Conservation (phyloP, 2,797 vertebrate genomes). For the Eptatretus atami region DNA sequence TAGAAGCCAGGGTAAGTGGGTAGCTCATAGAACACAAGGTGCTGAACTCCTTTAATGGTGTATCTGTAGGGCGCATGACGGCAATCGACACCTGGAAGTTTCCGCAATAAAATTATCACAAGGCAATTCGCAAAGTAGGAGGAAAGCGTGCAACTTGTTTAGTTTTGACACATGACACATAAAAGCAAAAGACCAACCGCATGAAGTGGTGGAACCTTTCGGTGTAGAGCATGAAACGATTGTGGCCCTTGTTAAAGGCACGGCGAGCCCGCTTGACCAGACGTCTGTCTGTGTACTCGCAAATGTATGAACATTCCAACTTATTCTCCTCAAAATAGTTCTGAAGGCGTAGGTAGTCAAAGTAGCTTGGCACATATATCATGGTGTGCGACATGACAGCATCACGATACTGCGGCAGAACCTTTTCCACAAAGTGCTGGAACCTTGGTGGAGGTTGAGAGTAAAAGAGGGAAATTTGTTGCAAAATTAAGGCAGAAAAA, state of each 20-base stretch:
- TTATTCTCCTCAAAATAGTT: slow-evolving; percentile 74
- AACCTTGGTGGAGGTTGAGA: slow-evolving; percentile 23
- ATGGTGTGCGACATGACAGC: slow-evolving; percentile 79
- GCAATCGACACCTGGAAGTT: no score
- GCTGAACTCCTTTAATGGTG: slow-evolving; percentile 45
- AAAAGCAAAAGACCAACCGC: slow-evolving; percentile 21
- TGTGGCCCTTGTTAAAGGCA: slow-evolving; percentile 46
- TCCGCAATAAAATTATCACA: no score
- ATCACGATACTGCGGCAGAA: slow-evolving; percentile 64
- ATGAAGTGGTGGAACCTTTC: slow-evolving; percentile 97
- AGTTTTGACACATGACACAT: no score
- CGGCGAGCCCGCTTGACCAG: slow-evolving; percentile 40
- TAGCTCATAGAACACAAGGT: slow-evolving; percentile 66
- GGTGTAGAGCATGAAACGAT: slow-evolving; percentile 52
- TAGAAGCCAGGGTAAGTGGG: slow-evolving; percentile 76
- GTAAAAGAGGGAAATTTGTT: no score
- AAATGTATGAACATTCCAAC: slow-evolving; percentile 35
- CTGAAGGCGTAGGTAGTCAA: slow-evolving; percentile 61
- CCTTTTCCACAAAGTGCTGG: slow-evolving; percentile 42
- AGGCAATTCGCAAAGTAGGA: no score
- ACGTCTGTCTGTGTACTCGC: slow-evolving; percentile 43
- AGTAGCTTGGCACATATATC: slow-evolving; percentile 63
- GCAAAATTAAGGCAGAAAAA: no score
- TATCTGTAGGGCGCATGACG: slow-evolving; percentile 20
- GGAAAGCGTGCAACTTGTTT: no score